Base-by-base conservation (phyloP, 2,888 invertebrate species). In the Drosophila neonasuta region DNA sequence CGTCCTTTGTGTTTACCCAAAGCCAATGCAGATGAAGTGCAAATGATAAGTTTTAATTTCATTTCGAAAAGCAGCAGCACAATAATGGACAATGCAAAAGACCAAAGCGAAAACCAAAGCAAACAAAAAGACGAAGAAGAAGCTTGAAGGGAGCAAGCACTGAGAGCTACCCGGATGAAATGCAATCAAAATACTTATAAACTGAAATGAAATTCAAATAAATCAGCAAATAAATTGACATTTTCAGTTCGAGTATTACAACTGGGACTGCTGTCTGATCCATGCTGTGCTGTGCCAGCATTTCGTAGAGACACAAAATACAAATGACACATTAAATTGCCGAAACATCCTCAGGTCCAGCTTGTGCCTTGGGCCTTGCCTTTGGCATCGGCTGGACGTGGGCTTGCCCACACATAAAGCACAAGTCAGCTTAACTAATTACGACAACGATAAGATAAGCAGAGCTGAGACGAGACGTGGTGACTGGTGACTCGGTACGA, bases 401-500 rank as follows among this genome's bases (percentile, higher is more conserved):
- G 44, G 44, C 34, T 34, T 34, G 60, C 66, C 76, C 70, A 78
- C 74, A 76, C 75, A 68, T 75, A 81, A 75, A 77, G 71, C 71
- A 64, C 79, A 70, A 76, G 79, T 69, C 78, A 76, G 83, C 84
- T 80, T 86, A 85, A 85, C 84, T 85, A 85, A 85, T 85, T 85
- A 86, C 82, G 79, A 67, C 57, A 58, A 70, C 85, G 86, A 86
- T 86, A 85, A 86, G 84, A 85, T 85, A 86, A 86, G 82, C 82
- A 72, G 17, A 34, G 78, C 60, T 65, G 57, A 61, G 69, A 57
- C 61, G 61, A 32, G 52, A 48, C 48, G 45, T 51, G 41, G 42
- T 30, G 51, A 66, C 30, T 7, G 39, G 42, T 30, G 24, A 24
- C 46, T 64, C 78, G 78, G 68, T 63, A 45, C 45, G 20, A 24